phyloP scores from a whole-genome alignment of 2,797 vertebrate species.

The Scolopax bukidnonensis region DNA sequence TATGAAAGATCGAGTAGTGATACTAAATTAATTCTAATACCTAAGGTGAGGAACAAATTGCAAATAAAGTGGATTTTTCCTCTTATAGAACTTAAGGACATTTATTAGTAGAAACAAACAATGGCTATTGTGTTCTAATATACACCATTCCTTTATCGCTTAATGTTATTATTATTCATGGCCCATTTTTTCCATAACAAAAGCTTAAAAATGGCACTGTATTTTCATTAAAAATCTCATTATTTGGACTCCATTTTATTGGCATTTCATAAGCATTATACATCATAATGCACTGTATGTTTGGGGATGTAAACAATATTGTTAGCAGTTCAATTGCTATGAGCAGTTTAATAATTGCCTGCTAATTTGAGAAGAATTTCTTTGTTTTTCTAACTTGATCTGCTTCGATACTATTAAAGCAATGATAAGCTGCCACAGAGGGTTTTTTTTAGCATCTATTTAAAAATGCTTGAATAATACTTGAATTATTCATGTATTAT shows the following conservation, averaged over 20 bases:
- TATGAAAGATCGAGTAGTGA: not conserved
- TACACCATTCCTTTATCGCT: not conserved
- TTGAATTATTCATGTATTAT: slow-evolving; percentile 66
- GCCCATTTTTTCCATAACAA: not conserved
- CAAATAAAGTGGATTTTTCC: not conserved
- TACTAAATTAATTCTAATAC: not conserved
- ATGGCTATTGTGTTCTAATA: not conserved
- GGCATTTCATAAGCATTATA: slow-evolving; percentile 1
- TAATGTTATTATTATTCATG: not conserved
- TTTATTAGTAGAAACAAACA: not conserved
- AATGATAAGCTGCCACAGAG: not conserved
- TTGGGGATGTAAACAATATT: slow-evolving; percentile 36
- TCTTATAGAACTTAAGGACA: not conserved
- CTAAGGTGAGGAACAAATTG: not conserved
- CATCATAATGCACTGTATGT: slow-evolving; percentile 2
- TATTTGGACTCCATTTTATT: slow-evolving; percentile 16
- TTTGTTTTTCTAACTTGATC: slow-evolving; percentile 45
- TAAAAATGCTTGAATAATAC: slow-evolving; percentile 35
- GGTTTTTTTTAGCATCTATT: not conserved
- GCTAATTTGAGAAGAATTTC: slow-evolving; percentile 58
- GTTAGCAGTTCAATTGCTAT: slow-evolving; percentile 37
- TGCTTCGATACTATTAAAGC: slow-evolving; percentile 35
- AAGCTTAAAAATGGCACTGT: not conserved
- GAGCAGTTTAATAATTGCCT: slow-evolving; percentile 45
- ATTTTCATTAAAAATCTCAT: slow-evolving; percentile 57